These are phyloP conservation scores for Zaprionus lachaisei DNA, from an alignment of 1,140 invertebrate genomes.

Conservation along the genomic window DNA sequence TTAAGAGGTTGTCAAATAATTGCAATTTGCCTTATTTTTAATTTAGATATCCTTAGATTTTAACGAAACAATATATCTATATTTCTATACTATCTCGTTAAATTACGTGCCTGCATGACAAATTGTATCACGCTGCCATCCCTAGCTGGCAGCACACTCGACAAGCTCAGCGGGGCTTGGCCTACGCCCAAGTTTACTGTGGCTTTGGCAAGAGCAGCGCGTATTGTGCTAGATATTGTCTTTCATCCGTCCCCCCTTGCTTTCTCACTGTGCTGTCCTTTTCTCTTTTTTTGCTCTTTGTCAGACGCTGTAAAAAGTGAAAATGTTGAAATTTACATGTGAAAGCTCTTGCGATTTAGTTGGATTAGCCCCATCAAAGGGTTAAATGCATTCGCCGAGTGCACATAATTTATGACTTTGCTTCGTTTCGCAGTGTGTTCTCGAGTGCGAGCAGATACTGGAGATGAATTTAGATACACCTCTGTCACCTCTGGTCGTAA, in stretches of 20 bases:
- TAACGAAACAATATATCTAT: too few relatives aligned
- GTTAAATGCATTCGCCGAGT: conserved; percentile 64
- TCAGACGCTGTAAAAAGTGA: conserved; percentile 46
- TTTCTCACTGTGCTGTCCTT: background rate
- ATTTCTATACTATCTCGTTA: background rate
- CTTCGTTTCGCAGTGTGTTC: conserved; percentile 8
- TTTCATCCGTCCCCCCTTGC: background rate
- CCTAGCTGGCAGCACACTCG: conserved; percentile 11
- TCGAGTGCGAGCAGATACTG: background rate
- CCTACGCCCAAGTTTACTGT: conserved; percentile 57
- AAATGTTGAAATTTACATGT: conserved; percentile 63
- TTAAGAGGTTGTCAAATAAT: too few relatives aligned
- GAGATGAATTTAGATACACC: background rate
- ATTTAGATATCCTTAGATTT: too few relatives aligned
- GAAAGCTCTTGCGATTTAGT: conserved; percentile 22
- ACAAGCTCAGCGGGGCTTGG: conserved; percentile 31
- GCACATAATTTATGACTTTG: conserved; percentile 56
- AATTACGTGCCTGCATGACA: background rate
- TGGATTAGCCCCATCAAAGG: conserved; percentile 33
- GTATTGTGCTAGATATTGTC: conserved; percentile 27
- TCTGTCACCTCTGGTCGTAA: background rate
- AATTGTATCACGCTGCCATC: background rate
- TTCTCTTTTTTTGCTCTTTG: background rate
- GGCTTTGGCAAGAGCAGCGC: conserved; percentile 27
- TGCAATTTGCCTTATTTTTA: too few relatives aligned